These are phyloP conservation scores for Eledone cirrhosa DNA, from an alignment of 2,888 invertebrate species.

Conservation along the genomic window DNA sequence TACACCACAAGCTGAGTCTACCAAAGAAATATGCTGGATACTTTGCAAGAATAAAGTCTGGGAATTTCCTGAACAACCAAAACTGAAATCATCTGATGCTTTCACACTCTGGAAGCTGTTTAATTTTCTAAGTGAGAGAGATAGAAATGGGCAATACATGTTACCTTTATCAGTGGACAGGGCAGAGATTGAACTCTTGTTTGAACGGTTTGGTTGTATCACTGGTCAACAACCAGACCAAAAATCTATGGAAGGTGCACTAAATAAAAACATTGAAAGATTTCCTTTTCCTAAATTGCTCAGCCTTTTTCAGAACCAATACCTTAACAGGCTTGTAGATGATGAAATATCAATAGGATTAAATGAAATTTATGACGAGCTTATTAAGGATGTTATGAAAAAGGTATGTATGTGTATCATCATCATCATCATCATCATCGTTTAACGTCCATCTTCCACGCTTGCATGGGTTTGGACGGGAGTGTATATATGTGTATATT, in stretches of 20 bases:
- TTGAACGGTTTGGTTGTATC: constrained; percentile 36
- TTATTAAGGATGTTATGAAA: constrained; percentile 41
- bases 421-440: no score
- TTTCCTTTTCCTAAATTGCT: constrained; percentile 12
- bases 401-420: constrained; percentile 40
- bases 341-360: constrained; percentile 13
- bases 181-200: constrained; percentile 49
- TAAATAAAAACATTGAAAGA: constrained; percentile 28
- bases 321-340: background rate
- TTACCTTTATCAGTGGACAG: constrained; percentile 50
- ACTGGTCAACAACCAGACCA: constrained; percentile 32
- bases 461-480: no score
- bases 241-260: constrained; percentile 35
- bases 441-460: no score
- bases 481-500: no score
- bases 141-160: constrained; percentile 58
- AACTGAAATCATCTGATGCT: constrained; percentile 72
- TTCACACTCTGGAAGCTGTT: constrained; percentile 72
- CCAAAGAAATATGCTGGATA: constrained; percentile 83
- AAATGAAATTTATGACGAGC: constrained; percentile 36
- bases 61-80: constrained; percentile 68
- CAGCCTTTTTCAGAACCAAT: background rate
- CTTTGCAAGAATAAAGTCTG: constrained; percentile 77
- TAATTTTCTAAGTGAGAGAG: constrained; percentile 77
- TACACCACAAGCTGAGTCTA: constrained; percentile 41